These are phyloP conservation scores for Apocheima hispidaria DNA, from an alignment of 2,888 invertebrate species.

Conservation along the genomic window DNA sequence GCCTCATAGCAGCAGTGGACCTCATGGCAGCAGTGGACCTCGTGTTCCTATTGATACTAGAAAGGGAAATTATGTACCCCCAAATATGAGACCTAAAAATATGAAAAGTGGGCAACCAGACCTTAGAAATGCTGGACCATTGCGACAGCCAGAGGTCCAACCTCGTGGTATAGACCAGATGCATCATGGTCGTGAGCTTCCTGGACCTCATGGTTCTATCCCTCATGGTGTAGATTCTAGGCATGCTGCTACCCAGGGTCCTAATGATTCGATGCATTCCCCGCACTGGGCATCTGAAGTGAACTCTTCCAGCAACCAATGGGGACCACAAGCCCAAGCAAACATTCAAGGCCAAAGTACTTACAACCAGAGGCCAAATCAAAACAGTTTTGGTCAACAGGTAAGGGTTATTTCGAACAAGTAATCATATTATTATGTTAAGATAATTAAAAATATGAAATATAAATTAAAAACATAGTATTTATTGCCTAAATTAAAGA, in stretches of 20 bases:
- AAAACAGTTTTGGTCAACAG: slow-evolving; percentile 20
- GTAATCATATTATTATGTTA: too few species aligned
- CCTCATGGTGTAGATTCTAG: slow-evolving; percentile 13
- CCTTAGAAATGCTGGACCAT: background rate
- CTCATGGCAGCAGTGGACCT: slow-evolving; percentile 7
- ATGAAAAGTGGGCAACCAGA: background rate
- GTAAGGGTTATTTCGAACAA: slow-evolving; percentile 22
- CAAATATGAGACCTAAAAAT: slow-evolving; percentile 1
- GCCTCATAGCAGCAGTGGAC: slow-evolving; percentile 4
- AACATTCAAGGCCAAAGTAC: slow-evolving; percentile 2
- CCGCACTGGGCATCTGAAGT: slow-evolving; percentile 12
- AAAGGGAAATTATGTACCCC: slow-evolving; percentile 12
- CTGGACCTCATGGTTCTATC: background rate
- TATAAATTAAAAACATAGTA: too few species aligned
- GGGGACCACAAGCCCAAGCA: slow-evolving; percentile 12
- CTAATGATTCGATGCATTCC: slow-evolving; percentile 2
- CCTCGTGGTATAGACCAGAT: slow-evolving; percentile 3
- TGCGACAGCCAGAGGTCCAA: background rate
- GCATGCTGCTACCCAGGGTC: slow-evolving; percentile 1
- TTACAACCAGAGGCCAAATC: slow-evolving; percentile 24
- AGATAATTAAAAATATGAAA: too few species aligned
- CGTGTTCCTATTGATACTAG: background rate
- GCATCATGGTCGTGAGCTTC: slow-evolving; percentile 3
- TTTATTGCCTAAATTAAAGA: too few species aligned
- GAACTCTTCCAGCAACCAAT: slow-evolving; percentile 13